These are phyloP conservation scores for Apis dorsata DNA, from an alignment of 1,140 invertebrate genomes.

Conservation along the genomic window DNA sequence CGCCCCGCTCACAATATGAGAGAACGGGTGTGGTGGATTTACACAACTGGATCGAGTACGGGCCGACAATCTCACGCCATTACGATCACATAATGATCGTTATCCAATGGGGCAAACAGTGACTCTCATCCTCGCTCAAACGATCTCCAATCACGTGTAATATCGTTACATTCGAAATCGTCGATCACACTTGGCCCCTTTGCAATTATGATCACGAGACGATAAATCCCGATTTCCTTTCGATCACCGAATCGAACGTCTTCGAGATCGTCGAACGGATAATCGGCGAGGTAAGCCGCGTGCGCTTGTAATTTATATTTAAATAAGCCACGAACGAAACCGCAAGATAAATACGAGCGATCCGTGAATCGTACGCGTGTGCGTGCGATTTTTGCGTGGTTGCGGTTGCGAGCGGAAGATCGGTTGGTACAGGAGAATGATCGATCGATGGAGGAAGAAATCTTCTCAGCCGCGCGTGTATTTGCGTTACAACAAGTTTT, in stretches of 20 bases:
- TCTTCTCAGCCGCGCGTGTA: no score
- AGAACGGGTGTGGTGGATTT: conserved; percentile 55
- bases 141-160: conserved; percentile 4
- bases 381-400: conserved; percentile 57
- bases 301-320: conserved; percentile 76
- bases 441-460: conserved; percentile 34
- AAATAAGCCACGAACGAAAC: conserved; percentile 75
- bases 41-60: conserved; percentile 56
- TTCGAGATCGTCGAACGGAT: conserved; percentile 43
- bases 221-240: conserved; percentile 62
- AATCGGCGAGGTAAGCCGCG: conserved; percentile 48
- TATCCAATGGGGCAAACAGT: conserved; percentile 66
- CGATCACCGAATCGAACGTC: conserved; percentile 24
- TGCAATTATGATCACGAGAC: conserved; percentile 69
- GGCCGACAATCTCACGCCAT: conserved; percentile 74
- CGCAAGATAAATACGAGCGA: conserved; percentile 76
- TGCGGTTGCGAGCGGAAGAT: conserved; percentile 65
- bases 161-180: conserved; percentile 16
- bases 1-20: neutral
- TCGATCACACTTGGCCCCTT: conserved; percentile 62
- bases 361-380: conserved; percentile 40
- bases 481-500: neutral
- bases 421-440: neutral
- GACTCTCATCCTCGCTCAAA: conserved; percentile 63
- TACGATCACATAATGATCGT: conserved; percentile 75